phyloP scores from a whole-genome alignment of 1,140 invertebrate species.

The Holcopasites calliopsidis region DNA sequence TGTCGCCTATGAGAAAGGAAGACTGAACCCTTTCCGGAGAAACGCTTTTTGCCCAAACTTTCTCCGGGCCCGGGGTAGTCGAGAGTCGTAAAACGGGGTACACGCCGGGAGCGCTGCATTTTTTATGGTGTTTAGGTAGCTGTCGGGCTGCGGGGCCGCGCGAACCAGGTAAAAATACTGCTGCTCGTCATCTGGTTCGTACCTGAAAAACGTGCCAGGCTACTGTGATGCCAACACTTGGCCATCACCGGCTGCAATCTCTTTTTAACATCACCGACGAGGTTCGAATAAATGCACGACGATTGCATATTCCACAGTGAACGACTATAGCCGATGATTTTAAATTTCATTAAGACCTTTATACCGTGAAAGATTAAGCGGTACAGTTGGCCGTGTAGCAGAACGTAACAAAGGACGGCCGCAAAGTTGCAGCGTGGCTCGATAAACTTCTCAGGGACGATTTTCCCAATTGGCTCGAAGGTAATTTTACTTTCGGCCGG shows the following conservation, averaged over 20 bases:
- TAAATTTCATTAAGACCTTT: too few species aligned
- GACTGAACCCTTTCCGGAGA: slow-evolving; percentile 72
- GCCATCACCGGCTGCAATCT: too few species aligned
- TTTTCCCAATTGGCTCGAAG: slow-evolving; percentile 55
- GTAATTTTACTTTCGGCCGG: slow-evolving; percentile 54
- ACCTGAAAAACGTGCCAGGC: not conserved
- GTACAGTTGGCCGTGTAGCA: not conserved
- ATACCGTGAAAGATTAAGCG: too few species aligned
- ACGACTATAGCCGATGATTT: too few species aligned
- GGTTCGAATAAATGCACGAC: too few species aligned
- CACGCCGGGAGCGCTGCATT: slow-evolving; percentile 55
- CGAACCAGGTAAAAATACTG: slow-evolving; percentile 58
- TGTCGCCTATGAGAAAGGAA: slow-evolving; percentile 31
- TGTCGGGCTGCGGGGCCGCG: slow-evolving; percentile 44
- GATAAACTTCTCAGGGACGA: slow-evolving; percentile 43
- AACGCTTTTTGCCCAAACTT: slow-evolving; percentile 65
- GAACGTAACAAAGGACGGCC: not conserved
- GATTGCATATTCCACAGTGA: too few species aligned
- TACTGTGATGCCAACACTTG: too few species aligned
- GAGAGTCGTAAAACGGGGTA: slow-evolving; percentile 67
- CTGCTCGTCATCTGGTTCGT: slow-evolving; percentile 19
- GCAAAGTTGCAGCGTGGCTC: not conserved
- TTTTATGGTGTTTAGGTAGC: slow-evolving; percentile 76
- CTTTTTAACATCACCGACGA: too few species aligned
- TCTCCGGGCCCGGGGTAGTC: slow-evolving; percentile 65